These are phyloP conservation scores for Sarcophaga variegata DNA, from an alignment of 2,888 invertebrate species.

Conservation along the genomic window DNA sequence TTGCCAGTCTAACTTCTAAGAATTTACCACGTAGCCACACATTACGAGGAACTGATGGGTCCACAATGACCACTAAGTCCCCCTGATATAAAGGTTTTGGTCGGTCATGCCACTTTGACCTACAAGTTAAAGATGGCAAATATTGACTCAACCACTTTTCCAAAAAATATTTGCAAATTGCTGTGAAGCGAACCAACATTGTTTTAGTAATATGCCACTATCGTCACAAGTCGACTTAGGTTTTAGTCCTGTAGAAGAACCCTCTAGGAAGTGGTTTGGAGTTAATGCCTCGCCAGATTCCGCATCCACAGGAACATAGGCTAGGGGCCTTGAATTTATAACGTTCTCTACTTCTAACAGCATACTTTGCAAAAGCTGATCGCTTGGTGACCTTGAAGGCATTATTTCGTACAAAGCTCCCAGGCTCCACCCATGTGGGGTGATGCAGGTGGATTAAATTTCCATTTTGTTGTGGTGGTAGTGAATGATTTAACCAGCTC, in stretches of 20 bases:
- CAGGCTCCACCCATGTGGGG: constrained; percentile 51
- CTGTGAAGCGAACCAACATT: constrained; percentile 46
- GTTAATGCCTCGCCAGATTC: constrained; percentile 67
- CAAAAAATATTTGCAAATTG: constrained; percentile 61
- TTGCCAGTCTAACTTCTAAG: constrained; percentile 53
- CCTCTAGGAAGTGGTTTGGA: constrained; percentile 71
- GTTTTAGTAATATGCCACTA: neutral
- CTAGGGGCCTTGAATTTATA: constrained; percentile 66
- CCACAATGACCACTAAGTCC: constrained; percentile 25
- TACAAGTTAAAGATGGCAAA: constrained; percentile 23
- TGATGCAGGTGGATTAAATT: constrained; percentile 46
- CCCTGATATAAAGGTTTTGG: constrained; percentile 25
- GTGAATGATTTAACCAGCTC: constrained; percentile 29
- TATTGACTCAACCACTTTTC: constrained; percentile 44
- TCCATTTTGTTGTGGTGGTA: constrained; percentile 42
- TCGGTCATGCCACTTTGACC: constrained; percentile 16
- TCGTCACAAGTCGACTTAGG: constrained; percentile 43
- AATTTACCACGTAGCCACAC: constrained; percentile 41
- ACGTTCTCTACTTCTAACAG: constrained; percentile 21
- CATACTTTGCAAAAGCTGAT: no score
- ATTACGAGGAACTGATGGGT: constrained; percentile 39
- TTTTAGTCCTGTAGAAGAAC: constrained; percentile 57
- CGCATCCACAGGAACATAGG: neutral
- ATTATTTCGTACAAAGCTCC: constrained; percentile 22
- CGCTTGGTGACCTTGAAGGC: constrained; percentile 5